Conservation (phyloP, 2,888 invertebrate genomes). For the Philopedon plagiatum region DNA sequence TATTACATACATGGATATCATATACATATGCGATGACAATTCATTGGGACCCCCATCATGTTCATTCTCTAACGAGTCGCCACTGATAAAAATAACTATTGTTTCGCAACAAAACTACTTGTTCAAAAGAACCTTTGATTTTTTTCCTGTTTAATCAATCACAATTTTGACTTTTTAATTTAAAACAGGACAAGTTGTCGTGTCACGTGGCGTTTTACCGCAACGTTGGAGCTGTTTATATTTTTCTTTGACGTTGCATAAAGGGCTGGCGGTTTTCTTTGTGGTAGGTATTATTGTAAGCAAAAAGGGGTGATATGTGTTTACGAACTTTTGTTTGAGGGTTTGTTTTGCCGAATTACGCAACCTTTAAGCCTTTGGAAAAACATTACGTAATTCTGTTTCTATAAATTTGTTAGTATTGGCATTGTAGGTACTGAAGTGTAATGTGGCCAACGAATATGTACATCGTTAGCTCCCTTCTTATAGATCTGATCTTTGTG, state of each 20-base stretch:
- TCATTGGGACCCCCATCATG: too few species aligned
- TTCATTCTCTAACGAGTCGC: too few species aligned
- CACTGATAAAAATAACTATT: neutral
- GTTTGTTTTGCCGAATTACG: neutral
- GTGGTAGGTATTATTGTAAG: conserved; percentile 12
- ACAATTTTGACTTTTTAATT: conserved; percentile 34
- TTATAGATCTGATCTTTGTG: too few species aligned
- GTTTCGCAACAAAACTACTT: neutral
- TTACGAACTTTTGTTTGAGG: neutral
- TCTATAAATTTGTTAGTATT: too few species aligned
- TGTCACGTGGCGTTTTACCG: conserved; percentile 14
- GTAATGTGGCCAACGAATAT: too few species aligned
- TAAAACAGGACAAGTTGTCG: conserved; percentile 13
- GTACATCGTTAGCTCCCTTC: too few species aligned
- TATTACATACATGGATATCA: too few species aligned
- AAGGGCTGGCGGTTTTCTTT: conserved; percentile 33
- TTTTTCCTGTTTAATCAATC: conserved; percentile 17
- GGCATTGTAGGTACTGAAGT: too few species aligned
- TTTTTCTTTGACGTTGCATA: conserved; percentile 18
- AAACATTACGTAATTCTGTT: too few species aligned
- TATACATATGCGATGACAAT: too few species aligned
- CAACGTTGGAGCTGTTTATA: conserved; percentile 29
- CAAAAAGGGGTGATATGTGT: conserved; percentile 19
- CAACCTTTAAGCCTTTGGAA: too few species aligned
- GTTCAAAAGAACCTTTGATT: neutral